Base-by-base conservation (phyloP, 2,113 vertebrate species). In the Oreochromis aureus region DNA sequence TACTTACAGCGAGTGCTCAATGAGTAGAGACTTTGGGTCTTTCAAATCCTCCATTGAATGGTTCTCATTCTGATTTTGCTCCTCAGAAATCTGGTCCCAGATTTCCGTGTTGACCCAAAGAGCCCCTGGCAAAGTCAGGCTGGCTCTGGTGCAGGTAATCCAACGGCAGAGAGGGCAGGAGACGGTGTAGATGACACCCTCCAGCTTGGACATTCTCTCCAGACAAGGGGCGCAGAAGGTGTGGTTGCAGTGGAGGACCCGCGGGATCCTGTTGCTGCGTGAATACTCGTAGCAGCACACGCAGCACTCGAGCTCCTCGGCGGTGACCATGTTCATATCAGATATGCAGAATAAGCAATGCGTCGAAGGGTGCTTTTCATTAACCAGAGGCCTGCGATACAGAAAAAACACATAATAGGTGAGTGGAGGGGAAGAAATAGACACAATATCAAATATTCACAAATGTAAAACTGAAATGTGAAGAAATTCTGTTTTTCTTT, bases 181-280 rank as follows among this genome's bases (percentile, higher is more conserved):
- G 15, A 93, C 56, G 1, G n/a, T 84, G 85, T 55, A 13, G 39
- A 94, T 1, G 10, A 2, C 2, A 0, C 61, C 87, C 0, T 83
- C 1, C 22, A 10, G 1, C 15, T 2, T 16, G 54, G 66, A 81
- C 61, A 95, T 10, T 5, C 11, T 69, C 56, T 93, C 32, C 81
- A 95, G 76, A 30, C 95, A 95, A 3, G n/a, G n/a, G 0, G 73
- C n/a, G 10, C 95, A 95, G 83, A 95, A 95, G 2, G 94, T 95
- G 86, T 95, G 95, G 0, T 16, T 10, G 88, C 94, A 95, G 89
- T 95, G 92, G 2, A 95, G 94, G 4, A 93, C 2, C 9, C 94
- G 87, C 0, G 95, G 95, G 76, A 93, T 10, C 16, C 91, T 66
- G 6, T 39, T 1, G 1, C 22, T 79, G 84, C 83, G 89, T 0